Base-by-base conservation (phyloP, 2,888 invertebrate species). In the Cenopis cana region DNA sequence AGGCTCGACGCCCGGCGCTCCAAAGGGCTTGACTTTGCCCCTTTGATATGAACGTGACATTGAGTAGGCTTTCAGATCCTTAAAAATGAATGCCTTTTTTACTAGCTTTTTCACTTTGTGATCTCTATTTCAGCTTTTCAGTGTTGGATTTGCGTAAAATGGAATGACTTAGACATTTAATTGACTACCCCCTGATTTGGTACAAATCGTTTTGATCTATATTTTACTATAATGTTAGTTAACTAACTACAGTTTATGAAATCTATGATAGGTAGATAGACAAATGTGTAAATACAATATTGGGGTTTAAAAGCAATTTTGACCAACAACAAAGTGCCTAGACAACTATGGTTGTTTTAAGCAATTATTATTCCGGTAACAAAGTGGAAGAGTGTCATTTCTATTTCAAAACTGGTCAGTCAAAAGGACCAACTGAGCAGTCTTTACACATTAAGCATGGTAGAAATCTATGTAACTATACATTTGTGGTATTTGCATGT, bases 1-100 rank as follows among this genome's bases (percentile, higher is more conserved):
- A 2, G 46, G 67, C 71, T 55, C 55, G 18, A 36, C 49, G 67
- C 66, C n/a, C 61, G 4, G 12, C 49, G 49, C 59, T 66, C 66
- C 50, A 66, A 67, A 71, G 71, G 54, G 66, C 49, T 62, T 46
- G 52, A 68, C 71, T 71, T 71, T 70, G 54, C 20, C 33, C 70
- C 66, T 70, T 70, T 71, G 66, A 66, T 52, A 65, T 49, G 60
- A 67, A 67, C 66, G 60, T 71, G 71, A 67, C 71, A 71, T 65
- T 67, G 71, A 71, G 60, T 54, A 52, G 66, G 67, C 60, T 67
- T 67, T 71, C 55, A 67, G 46, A 60, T 59, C 17, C 67, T 67
- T 55, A 46, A 52, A 66, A 65, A 54, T 46, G 65, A 69, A 62
- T 60, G 69, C 55, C 49, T 60, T 70, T 14, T 70, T 60, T 59